Conservation (phyloP, 2,113 vertebrate species). For the Sphaerodactylus townsendi region DNA sequence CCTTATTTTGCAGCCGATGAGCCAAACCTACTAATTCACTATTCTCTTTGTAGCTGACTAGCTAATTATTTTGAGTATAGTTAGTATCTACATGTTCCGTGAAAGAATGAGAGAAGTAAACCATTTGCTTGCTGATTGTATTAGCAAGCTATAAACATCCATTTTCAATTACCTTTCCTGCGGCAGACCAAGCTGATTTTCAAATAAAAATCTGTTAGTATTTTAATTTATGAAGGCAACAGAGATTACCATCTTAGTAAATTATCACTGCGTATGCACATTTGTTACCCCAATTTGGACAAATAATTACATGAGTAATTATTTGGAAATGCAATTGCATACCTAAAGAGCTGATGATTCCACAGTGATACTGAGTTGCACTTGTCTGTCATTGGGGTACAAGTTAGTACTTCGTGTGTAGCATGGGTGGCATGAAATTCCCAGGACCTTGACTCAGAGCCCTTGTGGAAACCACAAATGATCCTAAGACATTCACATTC, state of each 20-base stretch:
- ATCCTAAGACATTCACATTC: too few relatives aligned
- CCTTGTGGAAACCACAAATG: too few relatives aligned
- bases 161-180: conserved; percentile 15
- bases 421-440: too few relatives aligned
- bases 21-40: background rate
- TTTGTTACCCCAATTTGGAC: conserved; percentile 57
- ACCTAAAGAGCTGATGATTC: conserved; percentile 44
- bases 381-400: conserved; percentile 25
- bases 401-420: too few relatives aligned
- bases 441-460: too few relatives aligned
- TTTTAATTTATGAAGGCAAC: conserved; percentile 56
- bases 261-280: conserved; percentile 55
- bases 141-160: conserved; percentile 10
- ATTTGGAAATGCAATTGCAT: conserved; percentile 46
- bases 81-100: background rate
- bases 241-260: conserved; percentile 39
- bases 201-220: conserved; percentile 57
- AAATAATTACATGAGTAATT: conserved; percentile 61
- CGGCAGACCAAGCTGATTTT: conserved; percentile 46
- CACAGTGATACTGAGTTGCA: background rate
- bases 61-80: conserved; percentile 16
- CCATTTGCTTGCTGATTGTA: background rate
- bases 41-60: background rate
- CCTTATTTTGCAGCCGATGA: background rate
- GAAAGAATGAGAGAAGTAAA: conserved; percentile 34